Base-by-base conservation (phyloP, 2,888 invertebrate species). In the Adelognathus sp. region DNA sequence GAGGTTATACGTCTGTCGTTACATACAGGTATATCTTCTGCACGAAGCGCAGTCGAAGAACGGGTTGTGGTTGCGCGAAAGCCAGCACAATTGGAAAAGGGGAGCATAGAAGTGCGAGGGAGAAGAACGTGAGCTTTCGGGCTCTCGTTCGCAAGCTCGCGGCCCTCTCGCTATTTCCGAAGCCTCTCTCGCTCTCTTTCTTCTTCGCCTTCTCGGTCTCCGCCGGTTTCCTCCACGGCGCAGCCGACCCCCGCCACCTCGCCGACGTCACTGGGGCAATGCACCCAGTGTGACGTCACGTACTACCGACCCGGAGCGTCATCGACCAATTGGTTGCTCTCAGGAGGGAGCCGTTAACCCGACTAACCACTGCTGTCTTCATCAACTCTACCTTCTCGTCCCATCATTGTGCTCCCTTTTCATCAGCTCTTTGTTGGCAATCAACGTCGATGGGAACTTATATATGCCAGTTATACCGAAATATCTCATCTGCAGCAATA, bases 241-340 rank as follows among this genome's bases (percentile, higher is more conserved):
- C 67, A 61, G 60, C 66, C 72, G 16, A 64, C 78, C 86, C 84
- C 85, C 83, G 83, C 84, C 82, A 82, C 82, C 83, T 81, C 83
- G 74, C 84, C 87, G n/a, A 89, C 89, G 89, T 89, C 88, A 89
- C 86, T 84, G 85, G 89, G 86, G 88, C 90, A 90, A 87, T 89
- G 90, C 88, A 89, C 90, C 87, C 82, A 56, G 84, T 77, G 84
- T 88, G 88, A 88, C 88, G 88, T 89, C 89, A 89, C 88, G 84
- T 81, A 84, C 86, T 73, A 66, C 71, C 78, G 74, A 85, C 84
- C 85, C 74, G 82, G 83, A 86, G 85, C 89, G 89, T 89, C 90
- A 89, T 89, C 89, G 89, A 89, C 89, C 88, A 89, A 89, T 90
- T 87, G 86, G 88, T 72, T 31, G 61, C 56, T 46, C 70, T 33